phyloP scores from a whole-genome alignment of 2,888 invertebrate genomes.

The Octodonta nipae region DNA sequence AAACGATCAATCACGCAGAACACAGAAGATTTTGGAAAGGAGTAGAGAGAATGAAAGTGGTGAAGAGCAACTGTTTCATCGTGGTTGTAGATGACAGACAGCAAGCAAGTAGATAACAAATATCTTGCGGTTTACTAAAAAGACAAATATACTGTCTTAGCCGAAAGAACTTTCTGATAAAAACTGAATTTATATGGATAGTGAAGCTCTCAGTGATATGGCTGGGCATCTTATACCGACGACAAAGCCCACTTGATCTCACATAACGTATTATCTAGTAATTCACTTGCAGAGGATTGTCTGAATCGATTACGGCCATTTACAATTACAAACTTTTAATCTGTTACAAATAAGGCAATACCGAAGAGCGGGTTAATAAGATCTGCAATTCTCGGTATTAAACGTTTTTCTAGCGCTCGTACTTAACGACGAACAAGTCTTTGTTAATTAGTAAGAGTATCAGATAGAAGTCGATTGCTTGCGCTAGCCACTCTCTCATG shows the following conservation, averaged over 20 bases:
- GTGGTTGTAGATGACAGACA: too few species aligned
- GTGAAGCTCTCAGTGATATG: too few species aligned
- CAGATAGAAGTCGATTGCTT: slow-evolving; percentile 20
- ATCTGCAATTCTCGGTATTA: slow-evolving; percentile 22
- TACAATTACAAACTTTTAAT: slow-evolving; percentile 28
- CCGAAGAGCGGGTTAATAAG: slow-evolving; percentile 20
- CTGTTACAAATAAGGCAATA: slow-evolving; percentile 27
- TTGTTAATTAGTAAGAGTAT: slow-evolving; percentile 27
- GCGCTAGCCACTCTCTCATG: slow-evolving; percentile 16
- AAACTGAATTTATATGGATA: too few species aligned
- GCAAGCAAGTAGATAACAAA: too few species aligned
- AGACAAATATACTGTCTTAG: too few species aligned
- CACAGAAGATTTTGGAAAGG: too few species aligned
- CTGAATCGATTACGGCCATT: slow-evolving; percentile 25
- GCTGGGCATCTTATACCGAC: too few species aligned
- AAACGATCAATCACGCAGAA: too few species aligned
- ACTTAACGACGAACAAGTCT: slow-evolving; percentile 23
- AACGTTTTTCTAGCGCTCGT: slow-evolving; percentile 25
- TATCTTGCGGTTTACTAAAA: too few species aligned
- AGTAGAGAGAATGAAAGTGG: too few species aligned
- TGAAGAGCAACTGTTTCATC: too few species aligned
- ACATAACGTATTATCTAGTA: slow-evolving; percentile 10
- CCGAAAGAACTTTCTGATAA: too few species aligned
- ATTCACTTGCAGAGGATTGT: slow-evolving; percentile 13
- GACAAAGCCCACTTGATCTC: slow-evolving; percentile 10